Evolutionary conservation across 1,140 invertebrate genomes (phyloP).

Genomic region (Brachionus angularis): DNA sequence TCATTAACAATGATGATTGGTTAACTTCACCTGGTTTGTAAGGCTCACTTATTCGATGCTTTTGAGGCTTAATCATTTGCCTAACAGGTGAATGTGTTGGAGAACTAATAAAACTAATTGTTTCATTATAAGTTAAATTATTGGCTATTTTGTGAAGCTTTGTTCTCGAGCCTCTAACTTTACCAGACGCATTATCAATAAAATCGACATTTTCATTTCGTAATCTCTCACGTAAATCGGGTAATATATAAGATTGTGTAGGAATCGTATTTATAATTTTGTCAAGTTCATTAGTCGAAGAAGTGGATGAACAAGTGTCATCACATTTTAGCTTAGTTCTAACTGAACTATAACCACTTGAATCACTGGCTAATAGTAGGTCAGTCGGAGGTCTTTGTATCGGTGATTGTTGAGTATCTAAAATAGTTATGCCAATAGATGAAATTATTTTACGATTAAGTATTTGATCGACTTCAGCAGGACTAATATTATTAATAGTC

Average conservation of each 20-base stretch:
- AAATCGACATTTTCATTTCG: slow-evolving; percentile 30
- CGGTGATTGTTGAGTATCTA: too few relatives aligned
- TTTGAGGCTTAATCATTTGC: neutral
- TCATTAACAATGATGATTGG: slow-evolving; percentile 11
- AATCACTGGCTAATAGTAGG: too few relatives aligned
- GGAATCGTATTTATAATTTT: too few relatives aligned
- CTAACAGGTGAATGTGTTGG: slow-evolving; percentile 4
- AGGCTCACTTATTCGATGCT: slow-evolving; percentile 31
- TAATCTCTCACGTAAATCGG: neutral
- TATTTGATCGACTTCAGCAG: neutral
- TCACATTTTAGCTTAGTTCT: neutral
- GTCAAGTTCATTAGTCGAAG: neutral
- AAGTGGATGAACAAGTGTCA: neutral
- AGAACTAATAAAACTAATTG: slow-evolving; percentile 27
- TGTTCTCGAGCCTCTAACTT: neutral
- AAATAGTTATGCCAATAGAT: too few relatives aligned
- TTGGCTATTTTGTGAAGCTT: slow-evolving; percentile 22
- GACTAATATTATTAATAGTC: neutral
- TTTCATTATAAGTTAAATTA: slow-evolving; percentile 12
- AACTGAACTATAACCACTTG: neutral
- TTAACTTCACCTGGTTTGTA: slow-evolving; percentile 24
- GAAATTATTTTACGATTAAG: too few relatives aligned
- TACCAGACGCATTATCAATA: neutral
- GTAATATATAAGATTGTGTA: too few relatives aligned
- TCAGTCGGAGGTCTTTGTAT: too few relatives aligned